Evolutionary conservation across 2,113 vertebrate genomes (phyloP), one percentile per base, ranked within the genome.

Genomic region (Neotoma lepida): DNA sequence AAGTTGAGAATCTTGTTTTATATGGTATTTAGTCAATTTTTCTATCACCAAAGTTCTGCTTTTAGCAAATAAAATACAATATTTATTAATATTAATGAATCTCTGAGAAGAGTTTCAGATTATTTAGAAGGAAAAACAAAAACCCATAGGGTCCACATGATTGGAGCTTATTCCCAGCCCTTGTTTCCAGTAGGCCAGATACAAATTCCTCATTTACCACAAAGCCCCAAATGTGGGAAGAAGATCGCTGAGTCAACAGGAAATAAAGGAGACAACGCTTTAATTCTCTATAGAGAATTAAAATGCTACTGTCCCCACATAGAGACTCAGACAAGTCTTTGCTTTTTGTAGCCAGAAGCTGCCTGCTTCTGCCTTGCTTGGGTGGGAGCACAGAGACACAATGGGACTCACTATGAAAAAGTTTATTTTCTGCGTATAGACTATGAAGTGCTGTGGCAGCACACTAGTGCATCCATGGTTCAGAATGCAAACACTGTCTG

Each of bases 201-300:
- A 94, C 95, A 97, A 94, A 97, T 97, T 97, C 95, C 96, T 97
- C 95, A 92, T 87, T 97, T 90, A 97, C 97, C 97, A 97, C 97
- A 97, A 97, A 96, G 90, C 92, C 92, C 61, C 88, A 96, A 97
- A 95, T 97, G 97, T 97, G 97, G 97, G 96, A 96, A 97, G 95
- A 97, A 97, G 97, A 97, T 96, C 92, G 96, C 96, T 97, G 97
- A 97, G 97, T 97, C 97, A 97, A 97, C 97, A 97, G 97, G 97
- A 97, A 97, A 91, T 90, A 86, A 85, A 96, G 93, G 93, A 97
- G 97, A 97, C 94, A 78, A 86, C 88, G 70, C 96, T 94, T 44
- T 58, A 56, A 49, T 94, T 92, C 94, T 76, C 71, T 81, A 78
- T n/a, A 39, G 95, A 93, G 96, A 96, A 95, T 86, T 81, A 44